These are phyloP conservation scores for Erynnis tages DNA, from an alignment of 2,888 invertebrate species.

Conservation along the genomic window DNA sequence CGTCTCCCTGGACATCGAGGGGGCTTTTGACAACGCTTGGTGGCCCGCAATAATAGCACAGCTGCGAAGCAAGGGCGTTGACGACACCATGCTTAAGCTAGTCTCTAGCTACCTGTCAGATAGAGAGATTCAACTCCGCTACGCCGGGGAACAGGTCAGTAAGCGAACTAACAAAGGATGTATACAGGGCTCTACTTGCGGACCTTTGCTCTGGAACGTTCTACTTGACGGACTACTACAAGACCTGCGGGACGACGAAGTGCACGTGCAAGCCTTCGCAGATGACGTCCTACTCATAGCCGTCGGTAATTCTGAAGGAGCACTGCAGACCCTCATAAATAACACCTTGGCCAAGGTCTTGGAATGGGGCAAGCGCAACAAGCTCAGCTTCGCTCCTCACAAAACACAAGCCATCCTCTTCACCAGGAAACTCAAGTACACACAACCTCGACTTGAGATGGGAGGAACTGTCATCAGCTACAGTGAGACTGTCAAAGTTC, in stretches of 20 bases:
- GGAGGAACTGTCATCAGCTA: neutral
- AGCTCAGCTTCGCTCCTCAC: constrained; percentile 30
- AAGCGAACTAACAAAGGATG: constrained; percentile 30
- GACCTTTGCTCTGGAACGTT: constrained; percentile 33
- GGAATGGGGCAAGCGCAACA: constrained; percentile 27
- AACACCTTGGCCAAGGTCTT: neutral
- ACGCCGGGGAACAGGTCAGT: constrained; percentile 14
- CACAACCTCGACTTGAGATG: constrained; percentile 23
- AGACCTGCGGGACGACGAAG: neutral
- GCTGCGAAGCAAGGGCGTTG: constrained; percentile 5
- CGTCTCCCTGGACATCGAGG: constrained; percentile 31
- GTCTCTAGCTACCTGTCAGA: constrained; percentile 25
- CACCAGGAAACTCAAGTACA: constrained; percentile 27
- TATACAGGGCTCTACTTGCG: constrained; percentile 31
- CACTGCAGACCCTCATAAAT: constrained; percentile 7
- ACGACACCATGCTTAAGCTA: neutral
- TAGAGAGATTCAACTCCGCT: constrained; percentile 20
- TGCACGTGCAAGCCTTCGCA: constrained; percentile 33
- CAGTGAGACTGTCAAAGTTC: neutral
- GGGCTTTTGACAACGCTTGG: constrained; percentile 33
- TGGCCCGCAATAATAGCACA: constrained; percentile 28
- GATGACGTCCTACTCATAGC: constrained; percentile 32
- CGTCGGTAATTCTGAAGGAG: neutral
- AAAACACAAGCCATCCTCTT: constrained; percentile 28
- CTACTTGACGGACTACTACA: constrained; percentile 28